Conservation (phyloP, 2,113 vertebrate genomes). For the Rousettus leschenaultii region DNA sequence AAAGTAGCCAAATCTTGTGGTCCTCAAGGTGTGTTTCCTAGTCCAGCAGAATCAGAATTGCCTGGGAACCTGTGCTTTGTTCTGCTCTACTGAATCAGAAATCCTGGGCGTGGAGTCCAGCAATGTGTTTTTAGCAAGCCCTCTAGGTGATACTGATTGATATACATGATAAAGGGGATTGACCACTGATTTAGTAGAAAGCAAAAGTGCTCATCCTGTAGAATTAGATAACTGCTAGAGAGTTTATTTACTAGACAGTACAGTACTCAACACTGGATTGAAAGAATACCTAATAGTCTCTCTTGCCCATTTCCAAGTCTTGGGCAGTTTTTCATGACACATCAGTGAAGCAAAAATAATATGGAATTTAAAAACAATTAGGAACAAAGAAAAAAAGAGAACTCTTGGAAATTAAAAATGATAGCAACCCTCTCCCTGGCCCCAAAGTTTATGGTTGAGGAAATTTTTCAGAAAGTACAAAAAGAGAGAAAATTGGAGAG, state of each 20-base stretch:
- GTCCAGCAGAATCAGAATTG: not conserved
- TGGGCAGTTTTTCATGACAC: not conserved
- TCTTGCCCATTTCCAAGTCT: not conserved
- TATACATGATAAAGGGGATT: not conserved
- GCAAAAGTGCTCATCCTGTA: not conserved
- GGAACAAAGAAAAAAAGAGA: not conserved
- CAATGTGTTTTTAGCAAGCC: not conserved
- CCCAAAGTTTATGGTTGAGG: not conserved
- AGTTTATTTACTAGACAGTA: no score
- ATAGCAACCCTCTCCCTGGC: no score
- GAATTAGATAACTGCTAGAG: not conserved
- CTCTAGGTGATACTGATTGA: not conserved
- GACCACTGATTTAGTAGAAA: not conserved
- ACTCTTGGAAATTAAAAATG: not conserved
- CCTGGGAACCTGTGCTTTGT: not conserved
- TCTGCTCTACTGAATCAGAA: not conserved
- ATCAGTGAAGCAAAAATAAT: not conserved
- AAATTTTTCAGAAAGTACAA: not conserved
- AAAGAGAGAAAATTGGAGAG: not conserved
- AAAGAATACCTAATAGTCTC: not conserved
- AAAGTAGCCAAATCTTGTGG: not conserved
- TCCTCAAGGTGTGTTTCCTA: not conserved
- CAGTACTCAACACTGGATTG: not conserved
- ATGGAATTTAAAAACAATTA: not conserved
- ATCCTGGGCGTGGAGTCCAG: not conserved